A percentile compares a stretch with the other conserved stretches of the same genome.
Conservation (phyloP, 2,113 vertebrate genomes). For the Equus przewalskii region DNA sequence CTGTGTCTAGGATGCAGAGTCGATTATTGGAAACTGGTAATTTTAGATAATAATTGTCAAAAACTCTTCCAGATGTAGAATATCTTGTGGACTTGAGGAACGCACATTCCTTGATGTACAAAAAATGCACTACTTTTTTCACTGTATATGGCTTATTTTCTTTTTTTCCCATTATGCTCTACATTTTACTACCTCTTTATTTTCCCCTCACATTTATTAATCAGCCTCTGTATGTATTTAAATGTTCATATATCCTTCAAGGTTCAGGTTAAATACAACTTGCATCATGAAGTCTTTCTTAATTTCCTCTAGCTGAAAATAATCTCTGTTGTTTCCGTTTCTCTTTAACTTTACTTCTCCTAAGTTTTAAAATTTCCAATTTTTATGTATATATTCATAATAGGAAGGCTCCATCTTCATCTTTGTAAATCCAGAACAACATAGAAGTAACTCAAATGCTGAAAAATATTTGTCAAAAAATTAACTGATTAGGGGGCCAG, state of each 20-base stretch:
- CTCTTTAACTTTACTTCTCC: not conserved
- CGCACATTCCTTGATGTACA: not conserved
- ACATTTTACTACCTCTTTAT: not conserved
- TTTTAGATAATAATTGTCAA: not conserved
- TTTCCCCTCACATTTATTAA: not conserved
- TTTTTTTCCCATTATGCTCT: not conserved
- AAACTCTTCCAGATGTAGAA: not conserved
- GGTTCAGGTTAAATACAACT: not conserved
- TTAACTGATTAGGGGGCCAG: not conserved
- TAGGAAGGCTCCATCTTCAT: not conserved
- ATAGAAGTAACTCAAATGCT: not conserved
- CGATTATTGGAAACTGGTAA: not conserved
- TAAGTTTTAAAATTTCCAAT: not conserved
- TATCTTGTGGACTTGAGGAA: not conserved
- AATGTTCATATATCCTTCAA: not conserved
- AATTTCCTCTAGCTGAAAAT: not conserved
- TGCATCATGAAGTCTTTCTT: not conserved
- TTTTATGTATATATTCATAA: not conserved
- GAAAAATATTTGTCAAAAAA: not conserved
- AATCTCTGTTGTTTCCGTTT: not conserved
- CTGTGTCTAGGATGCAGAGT: not conserved
- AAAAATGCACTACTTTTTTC: not conserved
- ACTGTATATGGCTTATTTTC: not conserved
- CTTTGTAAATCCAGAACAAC: not conserved
- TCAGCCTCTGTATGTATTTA: not conserved